Evolutionary conservation across 2,113 vertebrate genomes (phyloP).

Genomic region (Eubucco bourcierii): DNA sequence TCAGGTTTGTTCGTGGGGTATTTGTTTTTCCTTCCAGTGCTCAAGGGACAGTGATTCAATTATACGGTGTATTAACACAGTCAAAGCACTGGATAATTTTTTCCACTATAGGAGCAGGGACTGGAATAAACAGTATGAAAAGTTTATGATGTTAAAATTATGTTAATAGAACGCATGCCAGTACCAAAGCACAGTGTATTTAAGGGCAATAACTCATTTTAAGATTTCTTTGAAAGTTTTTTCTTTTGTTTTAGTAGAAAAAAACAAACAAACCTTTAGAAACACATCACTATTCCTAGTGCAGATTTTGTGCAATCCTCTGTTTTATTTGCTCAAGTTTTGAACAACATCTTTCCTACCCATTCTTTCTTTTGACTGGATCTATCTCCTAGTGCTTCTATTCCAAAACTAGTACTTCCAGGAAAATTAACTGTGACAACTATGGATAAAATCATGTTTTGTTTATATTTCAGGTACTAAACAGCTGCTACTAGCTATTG

Average conservation of each 20-base stretch:
- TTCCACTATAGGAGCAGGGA: neutral
- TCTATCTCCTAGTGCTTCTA: neutral
- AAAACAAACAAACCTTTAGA: neutral
- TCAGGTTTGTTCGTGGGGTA: neutral
- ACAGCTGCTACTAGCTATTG: constrained; percentile 75
- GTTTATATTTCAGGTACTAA: constrained; percentile 78
- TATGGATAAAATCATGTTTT: constrained; percentile 57
- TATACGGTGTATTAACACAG: neutral
- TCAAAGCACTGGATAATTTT: neutral
- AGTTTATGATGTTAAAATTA: neutral
- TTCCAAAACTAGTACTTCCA: neutral
- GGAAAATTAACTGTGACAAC: constrained; percentile 47
- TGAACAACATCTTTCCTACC: neutral
- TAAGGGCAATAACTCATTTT: neutral
- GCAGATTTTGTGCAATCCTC: neutral
- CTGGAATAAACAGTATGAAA: neutral
- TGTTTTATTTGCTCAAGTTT: neutral
- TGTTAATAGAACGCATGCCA: neutral
- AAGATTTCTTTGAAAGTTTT: neutral
- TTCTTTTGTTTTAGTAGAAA: neutral
- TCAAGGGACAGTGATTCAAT: neutral
- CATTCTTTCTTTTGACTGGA: neutral
- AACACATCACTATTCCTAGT: neutral
- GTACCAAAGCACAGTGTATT: neutral
- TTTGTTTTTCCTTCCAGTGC: neutral